A percentile compares a stretch with the other conserved stretches of the same genome.
phyloP scores from a whole-genome alignment of 2,113 vertebrate genomes.

The Istiophorus platypterus region DNA sequence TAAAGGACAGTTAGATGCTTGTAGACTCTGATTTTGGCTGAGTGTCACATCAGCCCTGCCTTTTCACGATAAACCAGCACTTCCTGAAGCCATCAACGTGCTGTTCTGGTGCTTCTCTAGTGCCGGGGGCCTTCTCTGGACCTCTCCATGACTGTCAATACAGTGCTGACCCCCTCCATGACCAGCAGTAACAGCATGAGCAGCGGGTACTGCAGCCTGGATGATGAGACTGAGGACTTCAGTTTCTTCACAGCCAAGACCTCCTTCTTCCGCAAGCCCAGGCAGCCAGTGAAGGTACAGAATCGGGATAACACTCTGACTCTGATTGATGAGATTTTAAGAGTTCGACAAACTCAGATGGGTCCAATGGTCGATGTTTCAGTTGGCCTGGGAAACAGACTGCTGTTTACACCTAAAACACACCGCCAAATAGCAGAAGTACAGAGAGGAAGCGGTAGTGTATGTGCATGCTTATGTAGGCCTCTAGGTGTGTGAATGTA shows the following conservation, averaged over 20 bases:
- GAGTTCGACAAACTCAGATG: not conserved
- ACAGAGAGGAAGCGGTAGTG: slow-evolving; percentile 68
- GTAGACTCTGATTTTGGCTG: slow-evolving; percentile 48
- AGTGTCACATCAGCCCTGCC: slow-evolving; percentile 25
- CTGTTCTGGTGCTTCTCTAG: slow-evolving; percentile 8
- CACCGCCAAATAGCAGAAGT: slow-evolving; percentile 71
- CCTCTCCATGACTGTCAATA: slow-evolving; percentile 79
- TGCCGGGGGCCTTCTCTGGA: slow-evolving; percentile 19
- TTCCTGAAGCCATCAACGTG: slow-evolving; percentile 50
- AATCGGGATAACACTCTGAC: not conserved
- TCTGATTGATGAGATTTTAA: not conserved
- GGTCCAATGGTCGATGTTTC: not conserved
- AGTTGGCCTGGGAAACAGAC: slow-evolving; percentile 10
- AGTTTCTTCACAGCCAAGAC: slow-evolving; percentile 97
- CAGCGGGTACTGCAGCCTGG: slow-evolving; percentile 97
- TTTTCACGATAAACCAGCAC: slow-evolving; percentile 14
- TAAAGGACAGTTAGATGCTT: slow-evolving; percentile 10
- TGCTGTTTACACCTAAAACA: slow-evolving; percentile 16
- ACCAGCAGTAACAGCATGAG: slow-evolving; percentile 94
- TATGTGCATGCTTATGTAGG: slow-evolving; percentile 24
- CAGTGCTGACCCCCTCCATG: slow-evolving; percentile 79
- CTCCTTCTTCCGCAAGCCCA: slow-evolving; percentile 90
- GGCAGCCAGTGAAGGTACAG: slow-evolving; percentile 87
- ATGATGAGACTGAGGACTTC: slow-evolving; percentile 94
- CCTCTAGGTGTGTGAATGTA: slow-evolving; percentile 28